Evolutionary conservation across 1,140 invertebrate genomes (phyloP).

Genomic region (Phortica variegata): DNA sequence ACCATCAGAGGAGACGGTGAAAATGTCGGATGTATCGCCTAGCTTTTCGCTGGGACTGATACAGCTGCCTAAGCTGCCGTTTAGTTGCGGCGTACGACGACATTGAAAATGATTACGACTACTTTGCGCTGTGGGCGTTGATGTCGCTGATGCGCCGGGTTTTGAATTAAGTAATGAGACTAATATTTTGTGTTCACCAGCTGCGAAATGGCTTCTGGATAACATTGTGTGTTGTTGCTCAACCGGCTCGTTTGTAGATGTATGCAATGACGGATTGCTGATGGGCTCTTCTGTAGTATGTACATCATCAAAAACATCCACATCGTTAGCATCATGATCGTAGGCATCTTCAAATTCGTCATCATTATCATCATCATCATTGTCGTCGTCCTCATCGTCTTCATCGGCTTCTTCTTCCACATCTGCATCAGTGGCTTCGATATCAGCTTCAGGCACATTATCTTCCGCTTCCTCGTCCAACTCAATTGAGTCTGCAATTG

Average conservation of each 20-base stretch:
- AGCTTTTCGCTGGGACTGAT: conserved; percentile 50
- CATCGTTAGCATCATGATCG: conserved; percentile 14
- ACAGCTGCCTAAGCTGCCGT: conserved; percentile 46
- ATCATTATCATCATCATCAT: conserved; percentile 26
- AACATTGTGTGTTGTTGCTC: too few species aligned
- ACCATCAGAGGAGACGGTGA: conserved; percentile 52
- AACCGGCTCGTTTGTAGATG: too few species aligned
- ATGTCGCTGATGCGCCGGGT: conserved; percentile 25
- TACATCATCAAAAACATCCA: background rate
- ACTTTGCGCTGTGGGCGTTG: conserved; percentile 30
- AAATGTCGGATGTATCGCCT: conserved; percentile 52
- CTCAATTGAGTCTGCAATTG: conserved; percentile 32
- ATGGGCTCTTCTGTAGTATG: too few species aligned
- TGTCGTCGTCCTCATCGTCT: conserved; percentile 17
- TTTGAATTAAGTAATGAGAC: conserved; percentile 23
- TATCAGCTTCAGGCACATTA: conserved; percentile 38
- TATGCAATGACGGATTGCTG: too few species aligned
- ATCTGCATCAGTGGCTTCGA: conserved; percentile 46
- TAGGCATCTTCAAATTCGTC: conserved; percentile 27
- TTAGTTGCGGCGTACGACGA: conserved; percentile 37
- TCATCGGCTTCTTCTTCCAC: conserved; percentile 33
- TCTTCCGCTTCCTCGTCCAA: conserved; percentile 31
- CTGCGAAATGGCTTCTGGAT: too few species aligned
- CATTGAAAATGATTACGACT: conserved; percentile 17
- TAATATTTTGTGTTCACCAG: conserved; percentile 16